These are phyloP conservation scores for Melipona bicolor DNA, from an alignment of 2,888 invertebrate genomes.

Conservation along the genomic window DNA sequence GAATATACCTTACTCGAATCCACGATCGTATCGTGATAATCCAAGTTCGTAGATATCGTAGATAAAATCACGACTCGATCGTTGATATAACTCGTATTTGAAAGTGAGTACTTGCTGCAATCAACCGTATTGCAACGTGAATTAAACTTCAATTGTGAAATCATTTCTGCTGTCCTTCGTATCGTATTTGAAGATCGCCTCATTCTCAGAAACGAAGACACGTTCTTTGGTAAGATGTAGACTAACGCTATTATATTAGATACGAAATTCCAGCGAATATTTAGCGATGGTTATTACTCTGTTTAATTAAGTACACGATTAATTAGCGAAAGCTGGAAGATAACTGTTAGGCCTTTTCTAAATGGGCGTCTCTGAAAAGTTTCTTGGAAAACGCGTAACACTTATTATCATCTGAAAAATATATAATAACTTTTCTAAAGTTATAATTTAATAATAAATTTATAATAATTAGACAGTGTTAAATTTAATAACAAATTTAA, in stretches of 20 bases:
- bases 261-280: slow-evolving; percentile 46
- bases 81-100: not conserved
- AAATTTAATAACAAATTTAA: too few species aligned
- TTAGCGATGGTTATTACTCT: slow-evolving; percentile 70
- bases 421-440: too few species aligned
- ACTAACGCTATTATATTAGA: slow-evolving; percentile 20
- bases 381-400: not conserved
- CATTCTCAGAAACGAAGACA: slow-evolving; percentile 42
- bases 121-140: not conserved
- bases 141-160: slow-evolving; percentile 3
- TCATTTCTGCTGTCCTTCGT: not conserved
- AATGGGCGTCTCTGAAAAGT: not conserved
- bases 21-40: slow-evolving; percentile 10
- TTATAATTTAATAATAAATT: too few species aligned
- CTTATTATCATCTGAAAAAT: too few species aligned
- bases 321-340: slow-evolving; percentile 73
- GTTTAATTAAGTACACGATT: slow-evolving; percentile 65
- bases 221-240: slow-evolving; percentile 29
- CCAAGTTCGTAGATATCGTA: slow-evolving; percentile 9
- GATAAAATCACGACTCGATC: not conserved
- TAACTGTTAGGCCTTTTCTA: not conserved
- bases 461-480: too few species aligned
- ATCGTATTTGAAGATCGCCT: too few species aligned
- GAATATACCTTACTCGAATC: not conserved
- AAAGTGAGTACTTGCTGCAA: not conserved